Conservation (phyloP, 2,113 vertebrate genomes). For the Cygnus atratus region DNA sequence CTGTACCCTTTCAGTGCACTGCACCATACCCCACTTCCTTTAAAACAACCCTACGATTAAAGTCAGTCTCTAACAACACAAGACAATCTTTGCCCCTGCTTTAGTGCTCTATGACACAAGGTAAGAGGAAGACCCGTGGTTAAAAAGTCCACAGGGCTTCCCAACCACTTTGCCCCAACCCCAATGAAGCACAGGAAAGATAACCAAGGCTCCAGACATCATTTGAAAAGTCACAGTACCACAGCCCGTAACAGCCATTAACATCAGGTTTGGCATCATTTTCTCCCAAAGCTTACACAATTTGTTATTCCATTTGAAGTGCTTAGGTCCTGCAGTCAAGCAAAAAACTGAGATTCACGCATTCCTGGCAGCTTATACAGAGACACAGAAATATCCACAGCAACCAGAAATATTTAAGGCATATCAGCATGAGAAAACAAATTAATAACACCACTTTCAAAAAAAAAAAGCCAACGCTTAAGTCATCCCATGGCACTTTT, state of each 20-base stretch:
- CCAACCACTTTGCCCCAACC: not conserved
- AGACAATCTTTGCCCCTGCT: not conserved
- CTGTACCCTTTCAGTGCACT: not conserved
- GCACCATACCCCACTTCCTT: not conserved
- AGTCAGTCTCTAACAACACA: not conserved
- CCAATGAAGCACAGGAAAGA: fast-evolving
- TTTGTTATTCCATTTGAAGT: not conserved
- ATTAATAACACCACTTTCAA: not conserved
- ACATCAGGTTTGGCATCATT: not conserved
- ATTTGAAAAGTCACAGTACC: not conserved
- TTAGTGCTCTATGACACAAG: not conserved
- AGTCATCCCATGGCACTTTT: not conserved
- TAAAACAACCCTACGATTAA: not conserved
- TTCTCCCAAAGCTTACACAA: not conserved
- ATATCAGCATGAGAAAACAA: not conserved
- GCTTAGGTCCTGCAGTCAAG: not conserved
- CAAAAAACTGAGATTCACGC: not conserved
- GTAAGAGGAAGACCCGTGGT: not conserved
- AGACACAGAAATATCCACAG: not conserved
- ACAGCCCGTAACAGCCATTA: not conserved
- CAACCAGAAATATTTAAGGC: not conserved
- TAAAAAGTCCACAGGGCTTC: not conserved
- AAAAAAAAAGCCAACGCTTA: not conserved
- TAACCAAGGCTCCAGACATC: not conserved
- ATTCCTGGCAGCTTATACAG: not conserved